Evolutionary conservation across 2,113 vertebrate genomes (phyloP).

Genomic region (Circaetus cinerascens): DNA sequence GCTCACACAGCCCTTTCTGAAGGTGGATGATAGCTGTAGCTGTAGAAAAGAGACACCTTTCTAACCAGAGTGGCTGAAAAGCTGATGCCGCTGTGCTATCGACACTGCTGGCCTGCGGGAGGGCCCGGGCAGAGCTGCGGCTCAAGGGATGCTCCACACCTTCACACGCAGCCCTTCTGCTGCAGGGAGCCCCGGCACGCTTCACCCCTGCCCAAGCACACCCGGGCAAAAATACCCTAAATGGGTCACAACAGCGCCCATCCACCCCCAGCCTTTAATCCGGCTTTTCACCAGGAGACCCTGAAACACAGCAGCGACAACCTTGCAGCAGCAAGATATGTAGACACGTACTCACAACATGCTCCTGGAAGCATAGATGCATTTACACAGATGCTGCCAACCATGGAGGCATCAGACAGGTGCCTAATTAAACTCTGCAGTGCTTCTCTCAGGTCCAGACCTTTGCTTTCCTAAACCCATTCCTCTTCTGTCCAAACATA

Average conservation of each 20-base stretch:
- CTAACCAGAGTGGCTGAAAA: not conserved
- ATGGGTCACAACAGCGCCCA: accelerated
- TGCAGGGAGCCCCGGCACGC: not conserved
- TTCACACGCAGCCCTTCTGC: accelerated
- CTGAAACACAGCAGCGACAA: not conserved
- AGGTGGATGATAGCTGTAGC: not conserved
- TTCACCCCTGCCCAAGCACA: not conserved
- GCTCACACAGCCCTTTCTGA: not conserved
- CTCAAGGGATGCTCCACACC: not conserved
- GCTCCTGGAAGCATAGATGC: not conserved
- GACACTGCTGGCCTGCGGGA: not conserved
- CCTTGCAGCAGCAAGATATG: not conserved
- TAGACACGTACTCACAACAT: accelerated
- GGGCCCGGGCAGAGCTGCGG: accelerated
- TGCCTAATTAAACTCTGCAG: not conserved
- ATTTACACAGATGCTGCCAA: not conserved
- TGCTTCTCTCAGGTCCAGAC: not conserved
- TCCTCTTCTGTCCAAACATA: not conserved
- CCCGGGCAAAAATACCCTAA: not conserved
- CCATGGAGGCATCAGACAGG: accelerated
- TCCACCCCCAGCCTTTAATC: not conserved
- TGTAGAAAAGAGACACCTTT: not conserved
- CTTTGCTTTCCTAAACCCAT: not conserved
- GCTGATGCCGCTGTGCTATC: accelerated
- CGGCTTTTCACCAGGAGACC: not conserved